A percentile compares a stretch with the other conserved stretches of the same genome.
Evolutionary conservation across 1,140 invertebrate genomes (phyloP).

Genomic region (Antheraea pernyi): DNA sequence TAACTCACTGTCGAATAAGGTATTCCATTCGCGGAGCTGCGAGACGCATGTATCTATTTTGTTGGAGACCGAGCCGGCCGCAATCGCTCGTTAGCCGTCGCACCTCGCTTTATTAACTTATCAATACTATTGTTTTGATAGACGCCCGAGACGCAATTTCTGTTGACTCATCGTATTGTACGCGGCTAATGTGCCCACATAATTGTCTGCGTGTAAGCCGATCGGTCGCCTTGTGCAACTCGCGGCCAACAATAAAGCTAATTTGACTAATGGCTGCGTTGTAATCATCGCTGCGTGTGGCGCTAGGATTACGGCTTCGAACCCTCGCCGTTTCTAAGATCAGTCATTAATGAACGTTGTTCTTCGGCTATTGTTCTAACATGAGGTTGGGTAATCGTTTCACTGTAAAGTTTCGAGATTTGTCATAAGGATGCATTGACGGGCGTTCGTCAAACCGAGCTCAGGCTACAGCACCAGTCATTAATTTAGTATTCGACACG

Average conservation of each 20-base stretch:
- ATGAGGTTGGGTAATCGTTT: slow-evolving; percentile 1
- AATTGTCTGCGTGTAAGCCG: slow-evolving; percentile 71
- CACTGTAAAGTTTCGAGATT: not conserved
- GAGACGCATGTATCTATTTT: slow-evolving; percentile 24
- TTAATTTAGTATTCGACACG: slow-evolving; percentile 65
- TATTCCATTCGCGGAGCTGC: slow-evolving; percentile 47
- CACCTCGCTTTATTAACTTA: slow-evolving; percentile 74
- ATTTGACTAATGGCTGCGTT: slow-evolving; percentile 78
- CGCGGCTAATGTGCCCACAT: slow-evolving; percentile 54
- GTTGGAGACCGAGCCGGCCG: slow-evolving; percentile 12
- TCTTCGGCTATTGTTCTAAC: slow-evolving; percentile 60
- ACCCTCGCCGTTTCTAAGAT: slow-evolving; percentile 39
- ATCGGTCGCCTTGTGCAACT: slow-evolving; percentile 61
- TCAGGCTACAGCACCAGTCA: slow-evolving; percentile 25
- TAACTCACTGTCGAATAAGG: slow-evolving; percentile 57
- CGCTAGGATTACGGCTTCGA: slow-evolving; percentile 66
- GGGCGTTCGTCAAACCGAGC: too few species aligned
- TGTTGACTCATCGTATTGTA: slow-evolving; percentile 74
- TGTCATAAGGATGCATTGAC: not conserved
- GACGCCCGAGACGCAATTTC: slow-evolving; percentile 64
- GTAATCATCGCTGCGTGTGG: slow-evolving; percentile 77
- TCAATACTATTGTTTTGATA: slow-evolving; percentile 78
- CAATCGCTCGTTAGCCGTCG: slow-evolving; percentile 37
- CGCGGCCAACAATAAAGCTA: slow-evolving; percentile 73
- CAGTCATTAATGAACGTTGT: slow-evolving; percentile 57